These are phyloP conservation scores for Operophtera brumata DNA, from an alignment of 2,888 invertebrate species.

Conservation along the genomic window DNA sequence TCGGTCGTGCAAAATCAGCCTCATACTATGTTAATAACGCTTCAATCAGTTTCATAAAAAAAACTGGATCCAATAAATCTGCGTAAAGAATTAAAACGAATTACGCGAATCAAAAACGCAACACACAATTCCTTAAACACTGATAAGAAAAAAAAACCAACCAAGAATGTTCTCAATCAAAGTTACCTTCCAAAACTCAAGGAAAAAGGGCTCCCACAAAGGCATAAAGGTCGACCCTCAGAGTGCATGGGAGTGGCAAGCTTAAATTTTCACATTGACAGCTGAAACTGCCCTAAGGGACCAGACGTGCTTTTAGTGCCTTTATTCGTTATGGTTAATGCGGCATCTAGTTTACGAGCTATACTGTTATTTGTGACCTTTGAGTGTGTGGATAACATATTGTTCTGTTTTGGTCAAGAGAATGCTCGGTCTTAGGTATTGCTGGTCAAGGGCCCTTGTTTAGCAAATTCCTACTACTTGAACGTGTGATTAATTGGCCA, in stretches of 20 bases:
- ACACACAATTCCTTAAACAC: too few species aligned
- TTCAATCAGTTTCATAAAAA: too few species aligned
- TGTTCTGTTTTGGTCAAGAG: neutral
- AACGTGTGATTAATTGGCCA: too few species aligned
- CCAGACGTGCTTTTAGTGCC: slow-evolving; percentile 77
- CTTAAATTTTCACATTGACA: slow-evolving; percentile 81
- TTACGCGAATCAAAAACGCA: too few species aligned
- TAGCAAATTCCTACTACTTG: neutral
- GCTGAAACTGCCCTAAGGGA: slow-evolving; percentile 78
- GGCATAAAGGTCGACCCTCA: slow-evolving; percentile 74
- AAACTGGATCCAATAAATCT: too few species aligned
- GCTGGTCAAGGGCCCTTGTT: neutral
- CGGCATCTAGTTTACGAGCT: slow-evolving; percentile 75
- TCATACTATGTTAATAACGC: too few species aligned
- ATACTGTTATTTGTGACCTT: slow-evolving; percentile 73
- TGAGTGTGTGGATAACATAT: slow-evolving; percentile 34
- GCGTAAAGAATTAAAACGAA: neutral
- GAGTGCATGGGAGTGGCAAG: slow-evolving; percentile 78
- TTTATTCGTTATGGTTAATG: slow-evolving; percentile 81
- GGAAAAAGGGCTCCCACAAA: slow-evolving; percentile 64
- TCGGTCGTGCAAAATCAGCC: too few species aligned
- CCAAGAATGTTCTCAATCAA: slow-evolving; percentile 16
- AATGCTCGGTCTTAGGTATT: neutral
- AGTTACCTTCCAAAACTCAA: slow-evolving; percentile 37
- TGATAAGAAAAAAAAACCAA: slow-evolving; percentile 1